These are phyloP conservation scores for Chelmon rostratus DNA, from an alignment of 2,797 vertebrate species.

Conservation along the genomic window DNA sequence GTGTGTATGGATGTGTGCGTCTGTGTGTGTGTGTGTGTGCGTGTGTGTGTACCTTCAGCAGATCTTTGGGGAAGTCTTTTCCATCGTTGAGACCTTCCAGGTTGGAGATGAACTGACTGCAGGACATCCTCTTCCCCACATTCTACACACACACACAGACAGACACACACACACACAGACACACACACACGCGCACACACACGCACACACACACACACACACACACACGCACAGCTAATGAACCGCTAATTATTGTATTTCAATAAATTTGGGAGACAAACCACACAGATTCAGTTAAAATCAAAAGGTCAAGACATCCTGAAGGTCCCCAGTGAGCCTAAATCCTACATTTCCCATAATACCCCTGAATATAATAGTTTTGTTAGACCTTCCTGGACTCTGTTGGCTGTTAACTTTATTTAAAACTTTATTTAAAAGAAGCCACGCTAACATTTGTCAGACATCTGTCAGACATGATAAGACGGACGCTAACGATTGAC, in stretches of 20 bases:
- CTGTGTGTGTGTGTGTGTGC: background rate
- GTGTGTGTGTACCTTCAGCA: slow-evolving; percentile 90
- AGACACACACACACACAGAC: slow-evolving; percentile 29
- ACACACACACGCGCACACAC: slow-evolving; percentile 16
- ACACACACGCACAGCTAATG: background rate
- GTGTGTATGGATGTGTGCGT: background rate
- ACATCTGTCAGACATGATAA: no score
- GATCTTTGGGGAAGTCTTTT: slow-evolving; percentile 94
- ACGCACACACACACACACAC: slow-evolving; percentile 9
- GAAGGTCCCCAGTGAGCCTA: background rate
- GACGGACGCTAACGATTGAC: no score
- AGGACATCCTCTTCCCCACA: slow-evolving; percentile 96
- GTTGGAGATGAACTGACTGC: slow-evolving; percentile 94
- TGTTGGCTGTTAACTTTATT: no score
- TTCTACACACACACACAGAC: slow-evolving; percentile 84
- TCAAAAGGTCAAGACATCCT: no score
- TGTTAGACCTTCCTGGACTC: no score
- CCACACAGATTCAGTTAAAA: background rate
- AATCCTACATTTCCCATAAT: slow-evolving; percentile 15
- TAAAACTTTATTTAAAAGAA: no score
- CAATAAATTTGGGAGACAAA: background rate
- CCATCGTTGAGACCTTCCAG: slow-evolving; percentile 94
- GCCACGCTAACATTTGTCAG: no score
- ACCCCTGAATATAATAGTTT: background rate
- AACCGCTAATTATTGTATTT: background rate